Evolutionary conservation across 2,113 vertebrate species (phyloP).

Genomic region (Lutjanus erythropterus): DNA sequence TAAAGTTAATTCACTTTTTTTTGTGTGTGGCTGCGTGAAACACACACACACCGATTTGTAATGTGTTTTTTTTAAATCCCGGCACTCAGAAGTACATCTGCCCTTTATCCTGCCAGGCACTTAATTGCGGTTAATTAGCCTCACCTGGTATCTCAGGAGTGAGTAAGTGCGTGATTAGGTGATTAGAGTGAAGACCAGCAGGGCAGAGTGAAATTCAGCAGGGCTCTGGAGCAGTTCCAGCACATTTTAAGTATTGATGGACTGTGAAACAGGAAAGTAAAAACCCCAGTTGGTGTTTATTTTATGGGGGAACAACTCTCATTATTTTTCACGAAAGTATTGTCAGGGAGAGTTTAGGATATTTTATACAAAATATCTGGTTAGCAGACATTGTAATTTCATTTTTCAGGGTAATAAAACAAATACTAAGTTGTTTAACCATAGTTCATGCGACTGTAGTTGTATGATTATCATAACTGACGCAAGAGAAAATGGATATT

Average conservation of each 20-base stretch:
- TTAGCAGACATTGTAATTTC: background rate
- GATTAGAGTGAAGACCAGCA: conserved; percentile 42
- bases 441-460: background rate
- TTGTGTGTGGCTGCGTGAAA: background rate
- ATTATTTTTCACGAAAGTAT: background rate
- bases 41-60: background rate
- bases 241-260: background rate
- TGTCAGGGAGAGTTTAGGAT: background rate
- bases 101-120: conserved; percentile 15
- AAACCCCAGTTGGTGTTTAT: background rate
- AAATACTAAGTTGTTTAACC: background rate
- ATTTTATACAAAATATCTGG: background rate
- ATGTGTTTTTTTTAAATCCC: conserved; percentile 8
- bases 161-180: conserved; percentile 42
- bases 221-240: conserved; percentile 24
- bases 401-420: background rate
- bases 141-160: conserved; percentile 44
- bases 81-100: background rate
- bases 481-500: background rate
- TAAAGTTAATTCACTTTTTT: conserved; percentile 39
- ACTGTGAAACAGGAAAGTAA: conserved; percentile 14
- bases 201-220: conserved; percentile 12
- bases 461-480: background rate
- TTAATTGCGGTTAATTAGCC: conserved; percentile 51
- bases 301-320: background rate